Base-by-base conservation (phyloP, 23 tunicate genomes). In the Trididemnum clinides region DNA sequence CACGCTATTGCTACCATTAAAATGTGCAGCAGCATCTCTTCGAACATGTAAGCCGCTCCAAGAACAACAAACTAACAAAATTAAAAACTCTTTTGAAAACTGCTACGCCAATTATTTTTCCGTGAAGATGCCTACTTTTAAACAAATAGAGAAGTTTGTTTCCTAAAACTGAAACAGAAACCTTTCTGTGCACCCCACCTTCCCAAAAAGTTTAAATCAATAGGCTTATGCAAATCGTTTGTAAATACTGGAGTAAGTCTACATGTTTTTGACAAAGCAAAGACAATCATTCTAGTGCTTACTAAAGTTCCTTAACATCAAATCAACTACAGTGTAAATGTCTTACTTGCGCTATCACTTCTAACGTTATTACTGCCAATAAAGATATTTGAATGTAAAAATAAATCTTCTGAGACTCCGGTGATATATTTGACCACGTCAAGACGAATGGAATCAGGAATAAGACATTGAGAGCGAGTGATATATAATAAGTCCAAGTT, bases 1-100 rank as follows among this genome's bases (percentile, higher is more conserved):
- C 49, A 18, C 0, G 97, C 88, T 33, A 77, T 30, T 5, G 89
- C 58, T 1, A 84, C 88, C 97, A 83, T 83, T 10, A 82, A 19
- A 36, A 78, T 65, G 50, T 92, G 91, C 1, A 92, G 31, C 1
- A 83, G 44, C 97, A 87, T 87, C 59, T 87, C 97, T 6, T 62
- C 81, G 19, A 87, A 26, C 85, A 87, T 87, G 70, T 78, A 87
- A 0, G 70, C 6, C 0, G 35, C 22, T 29, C 91, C 91, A 25
- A 87, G 39, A 31, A 81, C 91, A 57, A 87, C 51, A 49, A 80
- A 80, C 91, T 87, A 35, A 35, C 28, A 59, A 59, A 10, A 44
- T 59, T 4, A 18, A 59, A 59, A 59, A 59, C 18, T 12, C 21
- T 12, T 12, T 21, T 59, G 22, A 59, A 59, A 59, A 26, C 26